Evolutionary conservation across 2,113 vertebrate genomes (phyloP).

Genomic region (Eulemur macaco): DNA sequence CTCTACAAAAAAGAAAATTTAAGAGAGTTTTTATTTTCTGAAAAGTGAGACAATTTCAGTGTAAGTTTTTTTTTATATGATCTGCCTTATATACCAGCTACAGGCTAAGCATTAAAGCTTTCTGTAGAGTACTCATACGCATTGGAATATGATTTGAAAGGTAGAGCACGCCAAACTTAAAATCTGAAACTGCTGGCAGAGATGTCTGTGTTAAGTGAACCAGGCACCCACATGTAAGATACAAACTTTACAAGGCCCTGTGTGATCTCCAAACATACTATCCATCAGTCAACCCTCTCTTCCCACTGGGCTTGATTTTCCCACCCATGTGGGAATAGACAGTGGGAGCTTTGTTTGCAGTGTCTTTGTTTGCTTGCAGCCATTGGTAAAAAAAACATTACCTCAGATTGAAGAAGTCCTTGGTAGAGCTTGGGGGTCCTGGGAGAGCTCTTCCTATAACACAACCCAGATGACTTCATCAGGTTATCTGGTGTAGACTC

Average conservation of each 20-base stretch:
- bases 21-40: constrained; percentile 14
- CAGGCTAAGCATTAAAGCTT: background rate
- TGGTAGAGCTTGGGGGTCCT: background rate
- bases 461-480: background rate
- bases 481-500: background rate
- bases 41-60: constrained; percentile 8
- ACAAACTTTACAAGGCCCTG: background rate
- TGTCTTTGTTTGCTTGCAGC: constrained; percentile 64
- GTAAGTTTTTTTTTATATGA: background rate
- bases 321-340: background rate
- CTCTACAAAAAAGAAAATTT: background rate
- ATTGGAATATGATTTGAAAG: background rate
- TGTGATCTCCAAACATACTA: background rate
- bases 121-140: background rate
- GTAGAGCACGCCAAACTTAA: background rate
- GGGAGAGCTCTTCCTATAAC: constrained; percentile 18
- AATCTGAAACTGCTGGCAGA: background rate
- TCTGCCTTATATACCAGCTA: background rate
- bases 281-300: background rate
- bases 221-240: background rate
- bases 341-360: constrained; percentile 39
- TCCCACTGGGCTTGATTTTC: constrained; percentile 32
- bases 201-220: background rate
- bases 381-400: constrained; percentile 60
- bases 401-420: constrained; percentile 6